Evolutionary conservation across 2,797 vertebrate genomes (phyloP).

Genomic region (Odontamblyopus rebecca): DNA sequence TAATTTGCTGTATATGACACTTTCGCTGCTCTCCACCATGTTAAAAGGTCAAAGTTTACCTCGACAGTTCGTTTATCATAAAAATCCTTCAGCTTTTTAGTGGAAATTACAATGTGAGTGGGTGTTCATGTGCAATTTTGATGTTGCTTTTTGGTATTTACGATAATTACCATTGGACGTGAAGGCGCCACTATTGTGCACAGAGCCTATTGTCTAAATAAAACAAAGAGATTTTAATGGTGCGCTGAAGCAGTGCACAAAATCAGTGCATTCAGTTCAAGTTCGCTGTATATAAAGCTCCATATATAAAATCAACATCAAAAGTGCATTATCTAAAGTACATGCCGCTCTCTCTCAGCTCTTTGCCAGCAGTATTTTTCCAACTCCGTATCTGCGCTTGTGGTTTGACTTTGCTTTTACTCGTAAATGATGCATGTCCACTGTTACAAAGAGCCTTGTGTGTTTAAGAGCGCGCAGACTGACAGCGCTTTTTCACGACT

Average conservation of each 20-base stretch:
- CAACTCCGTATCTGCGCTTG: slow-evolving; percentile 18
- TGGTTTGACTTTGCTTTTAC: slow-evolving; percentile 3
- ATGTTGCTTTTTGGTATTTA: too few relatives aligned
- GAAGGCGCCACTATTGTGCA: too few relatives aligned
- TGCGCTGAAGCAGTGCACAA: background rate
- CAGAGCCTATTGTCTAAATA: too few relatives aligned
- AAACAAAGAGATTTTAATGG: too few relatives aligned
- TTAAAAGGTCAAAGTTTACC: too few relatives aligned
- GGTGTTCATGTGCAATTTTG: too few relatives aligned
- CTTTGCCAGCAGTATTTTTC: background rate
- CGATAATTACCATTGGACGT: too few relatives aligned
- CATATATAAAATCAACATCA: background rate
- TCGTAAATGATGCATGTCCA: slow-evolving; percentile 18
- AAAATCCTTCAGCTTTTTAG: too few relatives aligned
- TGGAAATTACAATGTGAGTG: too few relatives aligned
- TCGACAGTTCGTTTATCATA: too few relatives aligned
- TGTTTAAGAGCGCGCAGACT: slow-evolving; percentile 11
- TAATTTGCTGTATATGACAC: too few relatives aligned
- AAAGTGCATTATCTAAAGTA: background rate
- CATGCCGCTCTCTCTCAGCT: background rate
- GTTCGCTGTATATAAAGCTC: background rate
- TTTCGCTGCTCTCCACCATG: too few relatives aligned
- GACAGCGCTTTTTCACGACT: background rate
- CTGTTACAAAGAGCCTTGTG: slow-evolving; percentile 13
- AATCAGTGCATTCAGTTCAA: background rate